Evolutionary conservation across 2,888 invertebrate species (phyloP).

Genomic region (Mesoligia furuncula): DNA sequence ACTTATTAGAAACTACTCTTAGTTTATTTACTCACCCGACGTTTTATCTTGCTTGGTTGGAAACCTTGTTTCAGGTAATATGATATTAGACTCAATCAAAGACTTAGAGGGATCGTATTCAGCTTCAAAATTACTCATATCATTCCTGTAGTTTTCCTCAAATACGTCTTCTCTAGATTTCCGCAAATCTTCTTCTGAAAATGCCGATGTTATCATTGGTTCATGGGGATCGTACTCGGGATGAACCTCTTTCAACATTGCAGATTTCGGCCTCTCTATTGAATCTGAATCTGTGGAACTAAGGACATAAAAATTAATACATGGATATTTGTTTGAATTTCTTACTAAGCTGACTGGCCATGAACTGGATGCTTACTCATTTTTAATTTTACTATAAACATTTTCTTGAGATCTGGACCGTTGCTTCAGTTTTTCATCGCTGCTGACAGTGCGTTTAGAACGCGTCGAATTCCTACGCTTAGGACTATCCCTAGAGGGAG

Average conservation of each 20-base stretch:
- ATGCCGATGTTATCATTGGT: conserved; percentile 88
- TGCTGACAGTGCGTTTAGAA: conserved; percentile 73
- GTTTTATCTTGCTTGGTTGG: conserved; percentile 77
- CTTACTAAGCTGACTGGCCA: background rate
- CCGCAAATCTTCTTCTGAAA: conserved; percentile 86
- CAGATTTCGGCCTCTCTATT: conserved; percentile 86
- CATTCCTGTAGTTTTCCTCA: conserved; percentile 82
- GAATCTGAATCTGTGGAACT: conserved; percentile 88
- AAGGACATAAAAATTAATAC: conserved; percentile 47
- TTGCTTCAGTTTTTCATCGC: conserved; percentile 78
- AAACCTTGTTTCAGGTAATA: conserved; percentile 74
- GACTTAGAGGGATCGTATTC: conserved; percentile 81
- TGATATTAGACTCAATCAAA: conserved; percentile 77
- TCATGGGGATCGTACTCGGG: conserved; percentile 89
- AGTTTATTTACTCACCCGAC: conserved; percentile 71
- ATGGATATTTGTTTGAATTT: background rate
- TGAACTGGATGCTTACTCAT: conserved; percentile 79
- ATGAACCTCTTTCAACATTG: conserved; percentile 85
- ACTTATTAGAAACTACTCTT: background rate
- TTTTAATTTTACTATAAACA: conserved; percentile 79
- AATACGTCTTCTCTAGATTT: conserved; percentile 85
- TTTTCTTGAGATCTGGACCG: conserved; percentile 86
- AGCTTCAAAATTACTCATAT: conserved; percentile 76
- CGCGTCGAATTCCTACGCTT: conserved; percentile 67
- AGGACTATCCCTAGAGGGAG: conserved; percentile 68